A percentile compares a stretch with the other conserved stretches of the same genome.
These are phyloP conservation scores for Solea solea DNA, from an alignment of 2,113 vertebrate genomes.

Conservation along the genomic window DNA sequence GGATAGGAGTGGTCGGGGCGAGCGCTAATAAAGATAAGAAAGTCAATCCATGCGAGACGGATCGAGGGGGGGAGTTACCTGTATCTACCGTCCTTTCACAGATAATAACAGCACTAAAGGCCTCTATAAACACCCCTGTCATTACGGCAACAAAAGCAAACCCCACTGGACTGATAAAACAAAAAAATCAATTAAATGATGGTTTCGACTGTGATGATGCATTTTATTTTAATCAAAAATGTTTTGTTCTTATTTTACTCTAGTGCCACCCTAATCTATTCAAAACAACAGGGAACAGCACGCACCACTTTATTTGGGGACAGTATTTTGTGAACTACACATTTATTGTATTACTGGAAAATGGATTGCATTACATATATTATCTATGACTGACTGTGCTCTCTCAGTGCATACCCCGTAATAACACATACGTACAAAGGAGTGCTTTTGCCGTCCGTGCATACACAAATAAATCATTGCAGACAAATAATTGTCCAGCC, in stretches of 20 bases:
- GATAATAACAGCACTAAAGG: constrained; percentile 31
- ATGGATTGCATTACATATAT: constrained; percentile 15
- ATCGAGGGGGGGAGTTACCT: constrained; percentile 1
- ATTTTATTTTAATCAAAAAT: neutral
- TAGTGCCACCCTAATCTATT: neutral
- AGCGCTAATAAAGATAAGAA: constrained; percentile 26
- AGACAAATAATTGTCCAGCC: constrained; percentile 17
- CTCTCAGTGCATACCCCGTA: neutral
- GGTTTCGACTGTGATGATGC: neutral
- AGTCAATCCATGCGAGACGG: neutral
- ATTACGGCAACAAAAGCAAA: constrained; percentile 18
- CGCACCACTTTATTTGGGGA: neutral
- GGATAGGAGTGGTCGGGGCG: neutral
- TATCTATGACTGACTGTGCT: constrained; percentile 12
- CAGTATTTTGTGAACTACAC: neutral
- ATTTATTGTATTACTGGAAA: neutral
- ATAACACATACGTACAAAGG: neutral
- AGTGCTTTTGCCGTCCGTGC: constrained; percentile 1
- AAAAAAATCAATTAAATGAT: constrained; percentile 13
- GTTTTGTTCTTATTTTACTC: neutral
- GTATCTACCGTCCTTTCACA: constrained; percentile 32
- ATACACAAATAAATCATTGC: constrained; percentile 25
- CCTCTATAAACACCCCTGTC: constrained; percentile 25
- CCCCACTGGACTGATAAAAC: neutral
- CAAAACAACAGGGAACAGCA: constrained; percentile 3